These are phyloP conservation scores for Scaptomyza flava DNA, from an alignment of 2,888 invertebrate species.

Conservation along the genomic window DNA sequence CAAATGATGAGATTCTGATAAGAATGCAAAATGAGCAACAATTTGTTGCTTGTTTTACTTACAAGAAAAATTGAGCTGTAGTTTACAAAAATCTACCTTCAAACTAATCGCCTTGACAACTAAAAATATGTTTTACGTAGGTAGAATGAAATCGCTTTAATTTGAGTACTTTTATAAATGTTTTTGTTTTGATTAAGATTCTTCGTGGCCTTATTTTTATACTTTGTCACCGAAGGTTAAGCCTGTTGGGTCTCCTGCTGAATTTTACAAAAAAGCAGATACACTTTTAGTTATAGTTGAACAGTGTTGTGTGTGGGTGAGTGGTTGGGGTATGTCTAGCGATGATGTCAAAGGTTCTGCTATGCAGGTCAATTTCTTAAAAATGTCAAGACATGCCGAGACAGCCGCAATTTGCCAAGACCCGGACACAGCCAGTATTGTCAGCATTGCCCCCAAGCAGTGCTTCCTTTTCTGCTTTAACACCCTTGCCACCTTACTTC, in stretches of 20 bases:
- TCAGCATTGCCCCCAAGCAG: slow-evolving; percentile 42
- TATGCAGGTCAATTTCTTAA: slow-evolving; percentile 74
- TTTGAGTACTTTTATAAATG: no score
- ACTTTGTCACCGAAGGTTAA: no score
- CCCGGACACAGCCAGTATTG: slow-evolving; percentile 50
- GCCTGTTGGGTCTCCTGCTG: slow-evolving; percentile 1
- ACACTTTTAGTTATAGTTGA: neutral
- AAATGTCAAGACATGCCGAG: slow-evolving; percentile 61
- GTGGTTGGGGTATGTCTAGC: slow-evolving; percentile 13
- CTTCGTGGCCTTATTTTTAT: no score
- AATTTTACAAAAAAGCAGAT: neutral
- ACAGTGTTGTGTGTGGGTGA: neutral
- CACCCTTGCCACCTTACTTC: neutral
- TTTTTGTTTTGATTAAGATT: neutral
- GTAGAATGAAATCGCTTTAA: no score
- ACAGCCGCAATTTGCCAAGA: slow-evolving; percentile 29
- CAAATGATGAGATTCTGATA: no score
- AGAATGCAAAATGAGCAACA: slow-evolving; percentile 2
- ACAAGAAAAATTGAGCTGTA: neutral
- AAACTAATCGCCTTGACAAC: neutral
- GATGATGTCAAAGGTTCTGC: slow-evolving; percentile 70
- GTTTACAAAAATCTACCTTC: neutral
- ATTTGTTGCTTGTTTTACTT: slow-evolving; percentile 28
- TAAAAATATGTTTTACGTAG: no score
- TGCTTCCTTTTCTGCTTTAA: neutral